These are phyloP conservation scores for Echinarachnius parma DNA, from an alignment of 53 echinoderm and acorn worm genomes.

Conservation along the genomic window DNA sequence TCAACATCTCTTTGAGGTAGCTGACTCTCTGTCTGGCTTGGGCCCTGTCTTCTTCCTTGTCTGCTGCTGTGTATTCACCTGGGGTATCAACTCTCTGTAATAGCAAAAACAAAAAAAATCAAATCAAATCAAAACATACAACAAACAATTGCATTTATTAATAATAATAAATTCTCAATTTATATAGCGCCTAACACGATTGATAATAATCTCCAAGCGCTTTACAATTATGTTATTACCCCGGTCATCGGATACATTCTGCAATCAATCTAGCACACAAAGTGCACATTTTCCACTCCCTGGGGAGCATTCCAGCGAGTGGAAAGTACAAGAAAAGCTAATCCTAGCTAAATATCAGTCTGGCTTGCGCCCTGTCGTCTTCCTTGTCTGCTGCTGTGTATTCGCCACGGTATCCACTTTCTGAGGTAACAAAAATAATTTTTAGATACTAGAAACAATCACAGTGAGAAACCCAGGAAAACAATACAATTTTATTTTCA, in stretches of 20 bases:
- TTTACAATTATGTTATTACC: no score
- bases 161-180: no score
- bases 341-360: slow-evolving; percentile 48
- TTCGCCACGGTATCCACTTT: slow-evolving; percentile 49
- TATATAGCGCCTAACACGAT: no score
- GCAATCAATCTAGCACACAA: no score
- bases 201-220: no score
- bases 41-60: slow-evolving; percentile 54
- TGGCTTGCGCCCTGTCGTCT: slow-evolving; percentile 55
- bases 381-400: slow-evolving; percentile 65
- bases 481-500: no score
- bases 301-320: no score
- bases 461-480: no score
- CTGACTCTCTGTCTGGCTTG: slow-evolving; percentile 49
- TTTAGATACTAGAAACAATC: no score
- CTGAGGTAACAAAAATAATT: slow-evolving; percentile 21
- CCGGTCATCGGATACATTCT: no score
- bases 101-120: background rate
- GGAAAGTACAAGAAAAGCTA: no score
- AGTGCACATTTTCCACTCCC: no score
- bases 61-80: slow-evolving; percentile 68
- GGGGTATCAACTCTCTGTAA: slow-evolving; percentile 54
- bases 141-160: background rate
- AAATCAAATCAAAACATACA: background rate
- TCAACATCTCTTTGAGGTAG: slow-evolving; percentile 55